phyloP scores from a whole-genome alignment of 2,797 vertebrate genomes.

The Gobio occitaniae region DNA sequence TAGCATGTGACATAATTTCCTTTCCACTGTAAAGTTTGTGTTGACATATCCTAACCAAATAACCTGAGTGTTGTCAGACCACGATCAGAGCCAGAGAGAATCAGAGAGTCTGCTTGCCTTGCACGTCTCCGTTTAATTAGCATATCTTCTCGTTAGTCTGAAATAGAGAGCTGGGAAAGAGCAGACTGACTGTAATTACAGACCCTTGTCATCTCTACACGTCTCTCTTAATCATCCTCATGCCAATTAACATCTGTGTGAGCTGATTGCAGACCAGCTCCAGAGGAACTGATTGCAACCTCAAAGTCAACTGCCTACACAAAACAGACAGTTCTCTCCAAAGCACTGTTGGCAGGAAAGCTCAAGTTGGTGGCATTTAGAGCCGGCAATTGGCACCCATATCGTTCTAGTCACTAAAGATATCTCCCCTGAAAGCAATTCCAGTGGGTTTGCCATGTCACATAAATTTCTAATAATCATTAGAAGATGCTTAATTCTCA shows the following conservation, averaged over 20 bases:
- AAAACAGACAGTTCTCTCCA: constrained; percentile 51
- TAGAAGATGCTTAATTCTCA: constrained; percentile 35
- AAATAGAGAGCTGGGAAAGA: constrained; percentile 69
- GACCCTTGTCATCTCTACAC: constrained; percentile 68
- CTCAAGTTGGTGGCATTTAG: constrained; percentile 24
- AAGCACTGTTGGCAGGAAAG: constrained; percentile 33
- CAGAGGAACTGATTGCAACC: constrained; percentile 61
- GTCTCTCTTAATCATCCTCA: constrained; percentile 74
- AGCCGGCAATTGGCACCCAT: constrained; percentile 16
- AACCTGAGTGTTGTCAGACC: constrained; percentile 54
- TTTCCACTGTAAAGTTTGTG: constrained; percentile 25
- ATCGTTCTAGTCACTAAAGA: neutral
- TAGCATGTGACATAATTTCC: neutral
- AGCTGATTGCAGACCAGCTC: constrained; percentile 77
- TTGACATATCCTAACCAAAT: constrained; percentile 27
- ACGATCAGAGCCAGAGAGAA: constrained; percentile 64
- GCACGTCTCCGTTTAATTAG: constrained; percentile 70
- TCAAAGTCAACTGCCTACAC: constrained; percentile 63
- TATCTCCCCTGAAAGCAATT: neutral
- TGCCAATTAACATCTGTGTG: constrained; percentile 78
- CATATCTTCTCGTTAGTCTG: constrained; percentile 76
- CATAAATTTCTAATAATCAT: constrained; percentile 35
- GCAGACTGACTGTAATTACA: constrained; percentile 77
- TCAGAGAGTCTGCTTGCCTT: constrained; percentile 54
- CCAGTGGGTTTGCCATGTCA: constrained; percentile 13